Evolutionary conservation across 2,797 vertebrate species (phyloP).

Genomic region (Carapus acus): DNA sequence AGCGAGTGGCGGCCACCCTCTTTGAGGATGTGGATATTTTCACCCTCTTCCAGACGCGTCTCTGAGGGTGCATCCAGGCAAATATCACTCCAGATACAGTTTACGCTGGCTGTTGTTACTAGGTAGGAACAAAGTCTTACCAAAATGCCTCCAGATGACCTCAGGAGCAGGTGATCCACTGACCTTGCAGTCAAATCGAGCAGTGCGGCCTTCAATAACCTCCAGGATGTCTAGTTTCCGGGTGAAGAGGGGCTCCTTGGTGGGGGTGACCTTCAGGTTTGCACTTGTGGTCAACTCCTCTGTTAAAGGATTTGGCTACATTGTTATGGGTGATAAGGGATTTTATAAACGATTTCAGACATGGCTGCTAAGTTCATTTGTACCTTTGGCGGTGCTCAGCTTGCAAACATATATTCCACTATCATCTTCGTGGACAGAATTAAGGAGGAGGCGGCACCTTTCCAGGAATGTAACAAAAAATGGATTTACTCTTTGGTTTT

Average conservation of each 20-base stretch:
- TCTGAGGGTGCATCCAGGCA: constrained; percentile 64
- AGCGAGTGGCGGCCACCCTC: constrained; percentile 84
- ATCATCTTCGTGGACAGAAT: constrained; percentile 93
- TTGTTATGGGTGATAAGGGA: neutral
- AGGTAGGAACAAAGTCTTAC: constrained; percentile 62
- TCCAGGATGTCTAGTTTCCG: constrained; percentile 83
- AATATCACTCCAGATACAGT: neutral
- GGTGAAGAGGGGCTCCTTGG: constrained; percentile 85
- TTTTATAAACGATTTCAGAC: neutral
- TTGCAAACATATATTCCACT: constrained; percentile 92
- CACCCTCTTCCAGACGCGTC: constrained; percentile 74
- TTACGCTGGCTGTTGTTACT: too few relatives aligned
- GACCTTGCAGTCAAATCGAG: constrained; percentile 90
- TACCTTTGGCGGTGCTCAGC: constrained; percentile 92
- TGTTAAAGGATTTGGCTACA: constrained; percentile 40
- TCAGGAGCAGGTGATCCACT: constrained; percentile 83
- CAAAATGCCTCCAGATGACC: constrained; percentile 87
- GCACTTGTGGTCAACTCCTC: constrained; percentile 90
- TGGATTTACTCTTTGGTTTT: too few relatives aligned
- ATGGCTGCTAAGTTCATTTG: constrained; percentile 15
- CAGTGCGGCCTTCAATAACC: constrained; percentile 83
- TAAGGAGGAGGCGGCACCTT: constrained; percentile 84
- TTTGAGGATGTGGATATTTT: constrained; percentile 73
- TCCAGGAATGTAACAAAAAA: neutral
- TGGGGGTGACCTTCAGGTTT: constrained; percentile 80